Base-by-base conservation (phyloP, 2,113 vertebrate genomes). In the Formicarius rufipectus region DNA sequence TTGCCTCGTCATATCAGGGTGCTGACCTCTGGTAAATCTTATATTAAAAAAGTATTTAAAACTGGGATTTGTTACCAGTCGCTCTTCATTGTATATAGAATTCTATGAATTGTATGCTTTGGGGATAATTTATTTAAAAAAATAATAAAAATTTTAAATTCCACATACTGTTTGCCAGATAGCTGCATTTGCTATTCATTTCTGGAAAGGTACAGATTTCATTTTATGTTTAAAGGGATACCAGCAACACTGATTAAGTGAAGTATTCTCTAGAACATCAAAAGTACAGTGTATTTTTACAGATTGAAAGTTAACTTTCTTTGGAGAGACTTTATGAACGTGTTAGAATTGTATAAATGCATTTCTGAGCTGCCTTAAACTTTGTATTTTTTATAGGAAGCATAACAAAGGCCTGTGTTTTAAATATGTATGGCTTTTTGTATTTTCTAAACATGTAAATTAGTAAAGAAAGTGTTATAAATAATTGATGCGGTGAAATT, bases 81-180 rank as follows among this genome's bases (percentile, higher is more conserved):
- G 97, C 96, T 98, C 94, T 97, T 97, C 94, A 92, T 96, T 99
- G 98, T 99, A 98, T 97, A 99, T 98, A 99, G 96, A 98, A 97
- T 98, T 98, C 98, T 98, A 98, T 98, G 98, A 98, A 98, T 98
- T 97, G 97, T 98, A 98, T 98, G 97, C 98, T 93, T 98, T 98
- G 97, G 97, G 98, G 97, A 98, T 99, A 99, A 99, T 99, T 99
- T 99, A 99, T 99, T 98, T 99, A 98, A 97, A 97, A 98, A 98
- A 95, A 35, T 53, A 91, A 91, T 91, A n/a, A 97, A 74, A 98
- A 97, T 79, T 95, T 97, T 98, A 96, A 98, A 98, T 89, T 97
- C 82, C 40, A 72, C 72, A 20, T 94, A 74, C 37, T 91, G 89
- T 64, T 82, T 96, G 63, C 84, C 95, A 96, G 84, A 84, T 96